These are phyloP conservation scores for Zonotrichia leucophrys DNA, from an alignment of 2,113 vertebrate genomes.

Conservation along the genomic window DNA sequence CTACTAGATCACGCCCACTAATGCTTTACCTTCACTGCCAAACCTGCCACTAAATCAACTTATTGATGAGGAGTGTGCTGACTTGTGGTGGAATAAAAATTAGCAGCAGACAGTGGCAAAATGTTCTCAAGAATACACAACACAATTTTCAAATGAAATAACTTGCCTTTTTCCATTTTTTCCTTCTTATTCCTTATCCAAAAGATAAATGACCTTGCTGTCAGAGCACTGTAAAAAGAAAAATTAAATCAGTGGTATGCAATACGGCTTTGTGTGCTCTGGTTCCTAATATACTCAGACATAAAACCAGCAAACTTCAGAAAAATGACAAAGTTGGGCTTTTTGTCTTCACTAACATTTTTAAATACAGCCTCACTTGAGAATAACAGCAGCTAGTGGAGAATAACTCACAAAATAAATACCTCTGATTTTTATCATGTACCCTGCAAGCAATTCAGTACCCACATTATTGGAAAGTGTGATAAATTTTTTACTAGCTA, in stretches of 20 bases:
- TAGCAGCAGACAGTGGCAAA: background rate
- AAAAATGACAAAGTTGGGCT: background rate
- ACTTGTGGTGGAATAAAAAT: background rate
- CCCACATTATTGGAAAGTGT: background rate
- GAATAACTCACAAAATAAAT: background rate
- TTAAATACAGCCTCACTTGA: background rate
- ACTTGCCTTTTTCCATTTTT: background rate
- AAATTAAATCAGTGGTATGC: background rate
- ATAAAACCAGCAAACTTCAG: background rate
- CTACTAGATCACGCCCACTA: background rate
- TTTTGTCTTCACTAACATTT: background rate
- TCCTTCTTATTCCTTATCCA: background rate
- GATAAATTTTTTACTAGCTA: background rate
- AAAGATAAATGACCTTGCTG: conserved; percentile 35
- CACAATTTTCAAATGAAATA: background rate
- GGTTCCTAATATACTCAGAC: background rate
- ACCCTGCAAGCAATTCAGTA: background rate
- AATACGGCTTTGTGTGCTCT: background rate
- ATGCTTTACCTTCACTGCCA: background rate
- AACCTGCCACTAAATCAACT: background rate
- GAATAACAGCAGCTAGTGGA: background rate
- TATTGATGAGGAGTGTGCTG: background rate
- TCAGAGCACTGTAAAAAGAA: conserved; percentile 22
- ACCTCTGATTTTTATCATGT: background rate
- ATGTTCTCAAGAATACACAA: background rate